These are phyloP conservation scores for Melanitta fusca DNA, from an alignment of 2,797 vertebrate species.

Conservation along the genomic window DNA sequence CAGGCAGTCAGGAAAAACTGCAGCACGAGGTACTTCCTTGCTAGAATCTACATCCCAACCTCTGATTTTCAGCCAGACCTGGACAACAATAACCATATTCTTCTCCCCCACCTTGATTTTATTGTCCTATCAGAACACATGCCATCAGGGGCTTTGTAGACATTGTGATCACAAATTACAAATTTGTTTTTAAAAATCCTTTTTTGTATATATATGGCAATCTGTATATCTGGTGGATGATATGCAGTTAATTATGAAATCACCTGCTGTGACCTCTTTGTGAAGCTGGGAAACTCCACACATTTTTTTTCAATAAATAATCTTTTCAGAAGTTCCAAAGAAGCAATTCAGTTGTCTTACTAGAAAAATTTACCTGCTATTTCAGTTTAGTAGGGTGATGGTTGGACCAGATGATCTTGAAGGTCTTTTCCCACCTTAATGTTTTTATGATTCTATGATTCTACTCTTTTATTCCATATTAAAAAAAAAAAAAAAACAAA, in stretches of 20 bases:
- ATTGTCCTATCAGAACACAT: background rate
- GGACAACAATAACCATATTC: background rate
- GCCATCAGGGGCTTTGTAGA: background rate
- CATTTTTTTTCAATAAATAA: background rate
- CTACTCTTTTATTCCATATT: background rate
- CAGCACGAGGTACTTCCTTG: background rate
- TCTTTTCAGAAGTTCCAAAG: no score
- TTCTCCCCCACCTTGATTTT: background rate
- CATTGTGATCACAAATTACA: background rate
- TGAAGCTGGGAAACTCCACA: background rate
- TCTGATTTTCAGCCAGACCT: background rate
- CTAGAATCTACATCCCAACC: background rate
- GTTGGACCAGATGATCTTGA: no score
- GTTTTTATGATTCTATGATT: no score
- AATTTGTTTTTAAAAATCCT: background rate
- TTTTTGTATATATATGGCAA: background rate
- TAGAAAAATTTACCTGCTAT: background rate
- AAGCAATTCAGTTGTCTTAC: background rate
- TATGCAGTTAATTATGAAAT: background rate
- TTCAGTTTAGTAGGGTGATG: background rate
- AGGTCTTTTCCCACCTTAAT: no score
- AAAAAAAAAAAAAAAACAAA: background rate
- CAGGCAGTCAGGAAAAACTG: background rate
- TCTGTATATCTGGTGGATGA: background rate
- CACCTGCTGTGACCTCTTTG: background rate